Evolutionary conservation across 2,888 invertebrate genomes (phyloP).

Genomic region (Tenthredo amoena): DNA sequence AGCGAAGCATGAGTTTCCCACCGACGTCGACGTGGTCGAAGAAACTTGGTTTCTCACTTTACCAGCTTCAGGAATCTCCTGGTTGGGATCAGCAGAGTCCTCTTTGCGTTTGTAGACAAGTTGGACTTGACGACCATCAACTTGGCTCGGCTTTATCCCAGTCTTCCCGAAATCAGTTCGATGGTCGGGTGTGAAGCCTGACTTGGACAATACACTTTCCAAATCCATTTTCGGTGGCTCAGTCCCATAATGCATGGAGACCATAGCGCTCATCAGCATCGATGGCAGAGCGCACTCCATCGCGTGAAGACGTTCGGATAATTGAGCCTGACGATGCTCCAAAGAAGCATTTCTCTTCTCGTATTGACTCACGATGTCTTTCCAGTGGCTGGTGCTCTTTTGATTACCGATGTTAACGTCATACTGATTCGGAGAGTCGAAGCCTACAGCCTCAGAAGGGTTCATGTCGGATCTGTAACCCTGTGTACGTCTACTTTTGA

Average conservation of each 20-base stretch:
- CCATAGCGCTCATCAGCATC: constrained; percentile 18
- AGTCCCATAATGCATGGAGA: constrained; percentile 25
- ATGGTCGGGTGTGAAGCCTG: neutral
- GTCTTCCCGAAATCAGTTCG: neutral
- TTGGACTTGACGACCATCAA: neutral
- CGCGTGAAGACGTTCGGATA: constrained; percentile 31
- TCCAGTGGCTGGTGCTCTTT: constrained; percentile 27
- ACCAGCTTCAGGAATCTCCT: neutral
- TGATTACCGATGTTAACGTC: neutral
- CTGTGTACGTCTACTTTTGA: neutral
- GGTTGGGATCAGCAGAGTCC: neutral
- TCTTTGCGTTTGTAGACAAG: constrained; percentile 23
- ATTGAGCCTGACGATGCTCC: constrained; percentile 38
- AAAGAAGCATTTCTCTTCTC: constrained; percentile 43
- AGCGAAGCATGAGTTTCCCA: constrained; percentile 16
- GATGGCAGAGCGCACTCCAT: constrained; percentile 37
- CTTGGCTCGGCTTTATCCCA: neutral
- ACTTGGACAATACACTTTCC: constrained; percentile 29
- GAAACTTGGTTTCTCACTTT: neutral
- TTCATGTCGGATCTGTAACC: neutral
- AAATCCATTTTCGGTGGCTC: constrained; percentile 43
- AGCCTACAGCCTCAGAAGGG: neutral
- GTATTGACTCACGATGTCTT: constrained; percentile 26
- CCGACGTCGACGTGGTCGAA: neutral
- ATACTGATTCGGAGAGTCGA: neutral